Evolutionary conservation across 2,888 invertebrate genomes (phyloP).

Genomic region (Eristalinus sepulchralis): DNA sequence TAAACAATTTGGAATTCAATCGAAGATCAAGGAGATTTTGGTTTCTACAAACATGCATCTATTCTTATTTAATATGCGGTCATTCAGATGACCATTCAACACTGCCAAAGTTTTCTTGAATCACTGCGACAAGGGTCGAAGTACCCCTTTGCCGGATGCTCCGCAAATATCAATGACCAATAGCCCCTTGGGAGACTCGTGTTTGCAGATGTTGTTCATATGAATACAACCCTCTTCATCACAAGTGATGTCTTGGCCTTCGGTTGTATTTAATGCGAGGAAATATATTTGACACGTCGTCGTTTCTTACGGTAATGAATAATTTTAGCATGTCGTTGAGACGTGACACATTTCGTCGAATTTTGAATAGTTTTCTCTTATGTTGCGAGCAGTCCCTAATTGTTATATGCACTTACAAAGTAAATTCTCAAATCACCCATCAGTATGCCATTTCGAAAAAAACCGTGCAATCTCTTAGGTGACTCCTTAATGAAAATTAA

Average conservation of each 20-base stretch:
- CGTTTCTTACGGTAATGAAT: conserved; percentile 46
- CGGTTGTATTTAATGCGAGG: conserved; percentile 35
- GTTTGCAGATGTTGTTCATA: neutral
- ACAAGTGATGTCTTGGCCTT: conserved; percentile 29
- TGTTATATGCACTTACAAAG: conserved; percentile 58
- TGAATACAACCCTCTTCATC: conserved; percentile 30
- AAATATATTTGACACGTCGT: conserved; percentile 52
- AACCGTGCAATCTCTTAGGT: conserved; percentile 29
- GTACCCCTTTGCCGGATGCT: conserved; percentile 27
- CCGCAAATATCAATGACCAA: conserved; percentile 57
- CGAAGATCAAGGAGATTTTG: conserved; percentile 33
- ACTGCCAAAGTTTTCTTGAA: conserved; percentile 34
- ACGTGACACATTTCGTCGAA: conserved; percentile 53
- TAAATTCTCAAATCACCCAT: conserved; percentile 57
- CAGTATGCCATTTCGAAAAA: conserved; percentile 26
- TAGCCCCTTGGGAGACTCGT: conserved; percentile 16
- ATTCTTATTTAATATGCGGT: conserved; percentile 4
- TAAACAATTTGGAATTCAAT: conserved; percentile 53
- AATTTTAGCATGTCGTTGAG: conserved; percentile 39
- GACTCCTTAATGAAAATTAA: conserved; percentile 46
- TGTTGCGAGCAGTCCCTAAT: conserved; percentile 23
- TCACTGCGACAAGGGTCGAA: conserved; percentile 44
- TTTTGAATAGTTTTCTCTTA: conserved; percentile 39
- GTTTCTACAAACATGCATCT: neutral
- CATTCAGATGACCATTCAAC: conserved; percentile 40